phyloP scores from a whole-genome alignment of 1,140 invertebrate species.

The Drosophila tristis region DNA sequence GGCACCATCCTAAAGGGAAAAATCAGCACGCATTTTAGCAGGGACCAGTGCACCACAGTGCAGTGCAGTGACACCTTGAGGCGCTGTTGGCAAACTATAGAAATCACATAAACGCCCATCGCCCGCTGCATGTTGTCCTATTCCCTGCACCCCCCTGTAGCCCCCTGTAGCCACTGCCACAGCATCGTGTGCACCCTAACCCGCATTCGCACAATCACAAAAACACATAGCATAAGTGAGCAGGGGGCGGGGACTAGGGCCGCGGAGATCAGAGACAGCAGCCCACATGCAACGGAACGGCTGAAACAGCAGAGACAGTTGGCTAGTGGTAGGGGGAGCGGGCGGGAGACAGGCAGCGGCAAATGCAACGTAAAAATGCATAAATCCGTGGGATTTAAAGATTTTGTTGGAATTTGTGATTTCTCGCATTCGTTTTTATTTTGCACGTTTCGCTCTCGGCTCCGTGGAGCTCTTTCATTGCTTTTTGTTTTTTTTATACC shows the following conservation, averaged over 20 bases:
- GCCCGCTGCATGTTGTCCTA: background rate
- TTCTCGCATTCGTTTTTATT: slow-evolving; percentile 76
- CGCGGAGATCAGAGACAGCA: slow-evolving; percentile 14
- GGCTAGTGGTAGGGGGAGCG: slow-evolving; percentile 25
- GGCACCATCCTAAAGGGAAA: slow-evolving; percentile 16
- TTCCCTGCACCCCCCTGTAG: background rate
- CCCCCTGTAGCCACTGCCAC: background rate
- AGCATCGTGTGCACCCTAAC: slow-evolving; percentile 16
- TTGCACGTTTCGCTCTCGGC: slow-evolving; percentile 54
- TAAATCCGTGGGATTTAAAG: slow-evolving; percentile 80
- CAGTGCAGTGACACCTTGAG: slow-evolving; percentile 69
- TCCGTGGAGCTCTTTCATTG: slow-evolving; percentile 15
- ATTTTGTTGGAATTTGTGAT: slow-evolving; percentile 79
- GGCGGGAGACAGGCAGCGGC: slow-evolving; percentile 1
- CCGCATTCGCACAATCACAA: slow-evolving; percentile 60
- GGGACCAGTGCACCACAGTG: background rate
- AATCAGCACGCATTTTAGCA: slow-evolving; percentile 4
- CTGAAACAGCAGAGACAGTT: slow-evolving; percentile 26
- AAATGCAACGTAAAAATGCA: slow-evolving; percentile 82
- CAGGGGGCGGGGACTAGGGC: background rate
- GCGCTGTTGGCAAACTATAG: slow-evolving; percentile 73
- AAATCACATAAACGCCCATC: slow-evolving; percentile 70
- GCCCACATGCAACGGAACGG: slow-evolving; percentile 1
- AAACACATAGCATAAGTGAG: slow-evolving; percentile 45
- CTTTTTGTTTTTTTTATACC: background rate